Conservation (phyloP, 1,140 invertebrate species). For the Calliopsis andreniformis region DNA sequence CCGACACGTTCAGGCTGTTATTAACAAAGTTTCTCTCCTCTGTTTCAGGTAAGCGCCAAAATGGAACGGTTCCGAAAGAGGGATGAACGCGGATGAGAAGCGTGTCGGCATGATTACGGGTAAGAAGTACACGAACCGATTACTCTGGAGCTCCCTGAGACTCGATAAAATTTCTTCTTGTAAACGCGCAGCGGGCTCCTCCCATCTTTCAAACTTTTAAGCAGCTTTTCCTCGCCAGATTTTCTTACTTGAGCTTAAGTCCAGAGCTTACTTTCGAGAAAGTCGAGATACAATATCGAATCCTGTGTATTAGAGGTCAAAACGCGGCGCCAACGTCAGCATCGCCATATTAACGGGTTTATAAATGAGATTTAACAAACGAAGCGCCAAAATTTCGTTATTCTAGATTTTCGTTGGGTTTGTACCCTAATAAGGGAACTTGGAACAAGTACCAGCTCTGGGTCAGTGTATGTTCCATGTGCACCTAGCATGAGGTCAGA, state of each 20-base stretch:
- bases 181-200: background rate
- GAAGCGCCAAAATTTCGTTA: no score
- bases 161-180: slow-evolving; percentile 32
- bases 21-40: slow-evolving; percentile 14
- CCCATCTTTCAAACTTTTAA: slow-evolving; percentile 38
- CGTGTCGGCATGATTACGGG: slow-evolving; percentile 6
- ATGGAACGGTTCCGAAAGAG: background rate
- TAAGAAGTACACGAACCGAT: slow-evolving; percentile 37
- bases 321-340: slow-evolving; percentile 52
- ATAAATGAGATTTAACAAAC: no score
- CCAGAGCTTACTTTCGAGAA: slow-evolving; percentile 30
- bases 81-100: slow-evolving; percentile 6
- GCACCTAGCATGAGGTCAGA: no score
- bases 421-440: no score
- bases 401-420: no score
- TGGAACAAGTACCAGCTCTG: no score
- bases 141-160: background rate
- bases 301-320: slow-evolving; percentile 46
- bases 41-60: slow-evolving; percentile 52
- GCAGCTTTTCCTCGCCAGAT: slow-evolving; percentile 44
- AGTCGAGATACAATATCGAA: slow-evolving; percentile 57
- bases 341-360: no score
- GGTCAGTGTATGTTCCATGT: no score
- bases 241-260: slow-evolving; percentile 35
- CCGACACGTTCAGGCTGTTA: background rate